Conservation (phyloP, 2,113 vertebrate genomes). For the Sialia sialis region DNA sequence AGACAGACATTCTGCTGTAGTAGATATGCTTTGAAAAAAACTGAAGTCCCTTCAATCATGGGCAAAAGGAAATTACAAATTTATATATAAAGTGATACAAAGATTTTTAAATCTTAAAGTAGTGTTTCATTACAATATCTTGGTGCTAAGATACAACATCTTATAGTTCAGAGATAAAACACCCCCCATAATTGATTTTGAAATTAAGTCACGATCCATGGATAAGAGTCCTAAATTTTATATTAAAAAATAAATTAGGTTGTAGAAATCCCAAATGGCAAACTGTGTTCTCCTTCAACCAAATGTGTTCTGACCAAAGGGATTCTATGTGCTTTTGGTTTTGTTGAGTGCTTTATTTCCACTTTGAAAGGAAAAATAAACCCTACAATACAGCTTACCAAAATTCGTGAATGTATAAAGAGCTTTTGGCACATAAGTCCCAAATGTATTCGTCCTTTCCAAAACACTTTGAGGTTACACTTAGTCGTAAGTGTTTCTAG, state of each 20-base stretch:
- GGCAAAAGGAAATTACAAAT: conserved; percentile 54
- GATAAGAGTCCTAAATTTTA: conserved; percentile 1
- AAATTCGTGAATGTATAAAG: neutral
- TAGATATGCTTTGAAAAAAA: conserved; percentile 57
- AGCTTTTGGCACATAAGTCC: accelerated
- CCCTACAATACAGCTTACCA: neutral
- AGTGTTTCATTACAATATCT: conserved; percentile 49
- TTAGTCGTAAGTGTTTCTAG: neutral
- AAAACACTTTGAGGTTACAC: neutral
- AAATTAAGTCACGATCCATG: conserved; percentile 44
- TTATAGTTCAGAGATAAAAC: conserved; percentile 30
- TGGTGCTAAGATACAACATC: conserved; percentile 56
- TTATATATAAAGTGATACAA: conserved; percentile 15
- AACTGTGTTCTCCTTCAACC: neutral
- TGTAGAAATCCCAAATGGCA: conserved; percentile 25
- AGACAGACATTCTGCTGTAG: conserved; percentile 58
- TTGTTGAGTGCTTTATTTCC: neutral
- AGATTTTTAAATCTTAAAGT: conserved; percentile 57
- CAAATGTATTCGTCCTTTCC: neutral
- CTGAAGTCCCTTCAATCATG: neutral
- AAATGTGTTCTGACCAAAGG: neutral
- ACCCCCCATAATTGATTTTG: conserved; percentile 38
- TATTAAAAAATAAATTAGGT: conserved; percentile 25
- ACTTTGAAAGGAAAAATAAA: neutral
- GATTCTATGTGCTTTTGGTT: neutral